Percentiles rank a stretch among this genome's conserved stretches.
Evolutionary conservation across 2,797 vertebrate genomes (phyloP).

Genomic region (Acanthopagrus latus): DNA sequence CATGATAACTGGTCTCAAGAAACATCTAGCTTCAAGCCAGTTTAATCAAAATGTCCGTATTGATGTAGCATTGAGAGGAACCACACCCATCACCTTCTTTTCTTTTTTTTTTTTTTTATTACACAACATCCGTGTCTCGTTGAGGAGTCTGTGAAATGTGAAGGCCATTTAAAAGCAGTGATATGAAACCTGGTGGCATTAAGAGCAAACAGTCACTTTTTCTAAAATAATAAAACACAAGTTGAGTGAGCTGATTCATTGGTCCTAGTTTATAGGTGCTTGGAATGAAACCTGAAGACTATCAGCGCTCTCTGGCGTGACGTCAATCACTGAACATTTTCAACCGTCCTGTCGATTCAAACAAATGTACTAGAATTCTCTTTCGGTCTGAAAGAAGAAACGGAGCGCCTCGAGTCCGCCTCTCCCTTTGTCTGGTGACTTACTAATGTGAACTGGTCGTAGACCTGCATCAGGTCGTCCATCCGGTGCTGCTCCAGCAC

Average conservation of each 20-base stretch:
- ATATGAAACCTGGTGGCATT: not conserved
- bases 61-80: not conserved
- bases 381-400: not conserved
- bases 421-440: conserved; percentile 59
- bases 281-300: not conserved
- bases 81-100: not conserved
- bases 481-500: conserved; percentile 98
- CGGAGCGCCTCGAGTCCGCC: too few species aligned
- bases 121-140: not conserved
- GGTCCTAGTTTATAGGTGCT: not conserved
- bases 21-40: not conserved
- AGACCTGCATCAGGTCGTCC: conserved; percentile 98
- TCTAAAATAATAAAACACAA: not conserved
- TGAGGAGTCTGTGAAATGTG: too few species aligned
- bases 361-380: too few species aligned
- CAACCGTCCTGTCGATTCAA: not conserved
- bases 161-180: not conserved
- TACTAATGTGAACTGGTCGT: conserved; percentile 99
- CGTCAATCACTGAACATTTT: not conserved
- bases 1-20: not conserved
- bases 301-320: not conserved
- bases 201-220: not conserved
- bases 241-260: not conserved
- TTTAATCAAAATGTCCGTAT: not conserved
- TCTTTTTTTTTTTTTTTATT: not conserved